Conservation (phyloP, 2,113 vertebrate genomes). For the Hipposideros armiger region DNA sequence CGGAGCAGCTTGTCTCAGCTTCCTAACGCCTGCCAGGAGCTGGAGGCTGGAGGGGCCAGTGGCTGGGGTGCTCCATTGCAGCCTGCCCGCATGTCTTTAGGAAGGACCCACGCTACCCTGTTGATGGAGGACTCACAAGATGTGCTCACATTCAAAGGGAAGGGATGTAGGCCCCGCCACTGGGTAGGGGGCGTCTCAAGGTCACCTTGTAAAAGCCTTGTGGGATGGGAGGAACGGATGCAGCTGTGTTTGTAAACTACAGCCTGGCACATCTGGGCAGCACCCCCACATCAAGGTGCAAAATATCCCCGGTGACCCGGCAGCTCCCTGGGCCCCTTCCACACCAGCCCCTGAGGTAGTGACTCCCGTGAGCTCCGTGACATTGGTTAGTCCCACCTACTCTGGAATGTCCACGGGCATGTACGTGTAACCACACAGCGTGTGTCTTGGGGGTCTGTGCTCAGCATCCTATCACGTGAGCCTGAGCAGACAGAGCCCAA, state of each 20-base stretch:
- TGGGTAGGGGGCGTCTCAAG: neutral
- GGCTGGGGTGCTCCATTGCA: neutral
- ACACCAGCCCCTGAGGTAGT: neutral
- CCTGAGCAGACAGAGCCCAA: rapidly evolving
- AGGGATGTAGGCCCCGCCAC: neutral
- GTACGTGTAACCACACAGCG: rapidly evolving
- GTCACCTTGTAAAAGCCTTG: neutral
- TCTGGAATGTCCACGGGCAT: rapidly evolving
- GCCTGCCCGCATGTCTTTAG: too few species aligned
- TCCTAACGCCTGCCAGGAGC: rapidly evolving
- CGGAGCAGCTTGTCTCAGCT: neutral
- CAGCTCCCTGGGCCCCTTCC: neutral
- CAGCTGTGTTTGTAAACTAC: neutral
- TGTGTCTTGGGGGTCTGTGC: rapidly evolving
- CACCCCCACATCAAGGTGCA: too few species aligned
- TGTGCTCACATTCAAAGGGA: neutral
- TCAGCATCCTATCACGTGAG: rapidly evolving
- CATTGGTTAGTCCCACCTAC: too few species aligned
- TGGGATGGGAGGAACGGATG: neutral
- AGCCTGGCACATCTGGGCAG: neutral
- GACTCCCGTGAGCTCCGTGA: neutral
- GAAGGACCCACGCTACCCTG: neutral
- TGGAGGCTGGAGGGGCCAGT: neutral
- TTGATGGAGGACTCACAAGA: neutral
- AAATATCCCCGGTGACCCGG: neutral